Percentiles rank a stretch among this genome's conserved stretches.
Evolutionary conservation across 2,797 vertebrate species (phyloP).

Genomic region (Oceanodroma leucorhoa): DNA sequence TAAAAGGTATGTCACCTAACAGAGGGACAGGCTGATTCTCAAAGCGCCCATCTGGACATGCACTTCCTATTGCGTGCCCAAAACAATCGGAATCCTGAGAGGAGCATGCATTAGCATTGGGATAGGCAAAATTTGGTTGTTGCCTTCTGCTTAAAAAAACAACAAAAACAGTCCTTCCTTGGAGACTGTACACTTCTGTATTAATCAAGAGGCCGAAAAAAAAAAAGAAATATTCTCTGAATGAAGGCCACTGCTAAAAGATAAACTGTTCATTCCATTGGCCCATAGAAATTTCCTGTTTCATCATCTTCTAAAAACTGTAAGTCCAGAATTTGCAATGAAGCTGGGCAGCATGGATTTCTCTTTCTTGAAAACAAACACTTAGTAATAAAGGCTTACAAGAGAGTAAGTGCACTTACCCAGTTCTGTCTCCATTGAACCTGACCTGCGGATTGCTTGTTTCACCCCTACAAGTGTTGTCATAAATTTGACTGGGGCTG

Average conservation of each 20-base stretch:
- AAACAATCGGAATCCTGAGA: constrained; percentile 12
- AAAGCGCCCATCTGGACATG: not conserved
- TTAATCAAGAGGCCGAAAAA: not conserved
- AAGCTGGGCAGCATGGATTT: constrained; percentile 54
- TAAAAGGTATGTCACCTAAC: not conserved
- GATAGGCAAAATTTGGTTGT: constrained; percentile 26
- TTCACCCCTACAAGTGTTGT: constrained; percentile 46
- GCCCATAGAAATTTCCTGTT: constrained; percentile 17
- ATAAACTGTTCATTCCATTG: constrained; percentile 24
- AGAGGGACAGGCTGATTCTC: not conserved
- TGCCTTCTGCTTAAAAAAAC: not conserved
- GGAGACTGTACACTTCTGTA: not conserved
- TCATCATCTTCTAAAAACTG: constrained; percentile 47
- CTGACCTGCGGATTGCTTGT: constrained; percentile 69
- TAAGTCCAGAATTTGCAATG: constrained; percentile 46
- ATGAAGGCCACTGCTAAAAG: constrained; percentile 41
- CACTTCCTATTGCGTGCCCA: not conserved
- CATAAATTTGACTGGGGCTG: constrained; percentile 67
- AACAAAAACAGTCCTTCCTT: not conserved
- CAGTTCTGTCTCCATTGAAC: constrained; percentile 65
- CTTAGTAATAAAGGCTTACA: constrained; percentile 66
- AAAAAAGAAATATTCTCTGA: constrained; percentile 8
- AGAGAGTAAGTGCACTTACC: constrained; percentile 69
- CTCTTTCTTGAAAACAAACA: constrained; percentile 70
- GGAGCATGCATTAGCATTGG: not conserved